Conservation (phyloP, 2,888 invertebrate species). For the Arge pagana region DNA sequence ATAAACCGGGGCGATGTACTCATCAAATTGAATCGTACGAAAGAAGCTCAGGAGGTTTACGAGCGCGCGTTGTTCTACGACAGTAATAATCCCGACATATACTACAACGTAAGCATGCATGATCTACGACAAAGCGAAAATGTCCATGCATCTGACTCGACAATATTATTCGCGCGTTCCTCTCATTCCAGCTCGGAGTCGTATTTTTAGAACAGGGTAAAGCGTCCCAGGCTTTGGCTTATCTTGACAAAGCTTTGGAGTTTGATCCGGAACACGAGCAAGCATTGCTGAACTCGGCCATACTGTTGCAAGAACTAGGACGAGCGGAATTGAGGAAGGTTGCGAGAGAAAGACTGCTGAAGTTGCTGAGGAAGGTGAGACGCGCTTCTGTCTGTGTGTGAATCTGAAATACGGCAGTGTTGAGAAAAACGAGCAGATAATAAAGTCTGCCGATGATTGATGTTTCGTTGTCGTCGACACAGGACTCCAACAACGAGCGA, state of each 20-base stretch:
- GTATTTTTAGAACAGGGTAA: slow-evolving; percentile 92
- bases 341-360: slow-evolving; percentile 79
- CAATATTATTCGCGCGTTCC: background rate
- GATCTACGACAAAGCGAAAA: background rate
- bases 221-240: slow-evolving; percentile 86
- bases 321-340: slow-evolving; percentile 78
- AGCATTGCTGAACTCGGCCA: slow-evolving; percentile 92
- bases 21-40: slow-evolving; percentile 90
- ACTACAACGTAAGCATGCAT: slow-evolving; percentile 82
- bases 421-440: too few species aligned
- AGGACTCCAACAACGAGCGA: slow-evolving; percentile 80
- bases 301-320: slow-evolving; percentile 88
- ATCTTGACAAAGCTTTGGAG: slow-evolving; percentile 90
- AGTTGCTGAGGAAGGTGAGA: slow-evolving; percentile 75
- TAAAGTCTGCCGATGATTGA: too few species aligned
- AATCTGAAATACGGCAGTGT: too few species aligned
- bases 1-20: slow-evolving; percentile 96
- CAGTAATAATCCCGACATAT: slow-evolving; percentile 91
- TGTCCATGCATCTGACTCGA: too few species aligned
- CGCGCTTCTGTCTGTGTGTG: too few species aligned
- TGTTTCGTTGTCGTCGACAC: too few species aligned
- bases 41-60: slow-evolving; percentile 94
- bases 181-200: slow-evolving; percentile 78
- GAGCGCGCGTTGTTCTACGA: slow-evolving; percentile 91
- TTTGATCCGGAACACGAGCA: slow-evolving; percentile 94